A percentile compares a stretch with the other conserved stretches of the same genome.
phyloP scores from a whole-genome alignment of 2,113 vertebrate species.

The Caretta caretta region DNA sequence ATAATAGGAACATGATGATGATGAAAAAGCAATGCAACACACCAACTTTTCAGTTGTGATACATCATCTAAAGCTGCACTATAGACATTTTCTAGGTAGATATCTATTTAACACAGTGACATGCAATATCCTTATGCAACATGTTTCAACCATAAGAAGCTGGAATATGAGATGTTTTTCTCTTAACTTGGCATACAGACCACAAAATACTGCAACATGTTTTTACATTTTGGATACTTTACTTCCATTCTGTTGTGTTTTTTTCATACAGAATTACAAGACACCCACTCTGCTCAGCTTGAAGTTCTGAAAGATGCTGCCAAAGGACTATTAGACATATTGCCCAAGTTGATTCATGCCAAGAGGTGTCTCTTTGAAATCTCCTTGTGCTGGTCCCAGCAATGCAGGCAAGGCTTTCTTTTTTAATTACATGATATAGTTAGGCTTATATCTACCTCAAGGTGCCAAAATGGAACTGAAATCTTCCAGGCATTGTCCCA shows the following conservation, averaged over 20 bases:
- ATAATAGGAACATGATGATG: too few species aligned
- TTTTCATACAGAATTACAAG: background rate
- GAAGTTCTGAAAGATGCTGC: background rate
- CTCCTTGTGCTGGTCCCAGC: background rate
- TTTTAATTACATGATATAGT: background rate
- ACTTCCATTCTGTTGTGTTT: background rate
- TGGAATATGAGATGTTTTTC: background rate
- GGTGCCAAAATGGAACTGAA: background rate
- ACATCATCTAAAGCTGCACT: background rate
- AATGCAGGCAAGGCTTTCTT: background rate
- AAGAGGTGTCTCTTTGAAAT: background rate
- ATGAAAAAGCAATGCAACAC: background rate
- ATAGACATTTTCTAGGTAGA: background rate
- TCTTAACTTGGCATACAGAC: background rate
- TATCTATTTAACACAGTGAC: background rate
- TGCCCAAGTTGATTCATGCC: background rate
- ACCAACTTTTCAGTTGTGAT: background rate
- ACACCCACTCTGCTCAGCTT: background rate
- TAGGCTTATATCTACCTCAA: background rate
- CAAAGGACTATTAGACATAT: background rate
- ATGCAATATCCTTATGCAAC: background rate
- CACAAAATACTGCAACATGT: conserved; percentile 8
- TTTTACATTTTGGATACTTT: background rate
- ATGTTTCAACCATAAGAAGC: background rate
- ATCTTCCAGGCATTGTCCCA: background rate